phyloP scores from a whole-genome alignment of 1,140 invertebrate genomes.

The Papilio machaon region DNA sequence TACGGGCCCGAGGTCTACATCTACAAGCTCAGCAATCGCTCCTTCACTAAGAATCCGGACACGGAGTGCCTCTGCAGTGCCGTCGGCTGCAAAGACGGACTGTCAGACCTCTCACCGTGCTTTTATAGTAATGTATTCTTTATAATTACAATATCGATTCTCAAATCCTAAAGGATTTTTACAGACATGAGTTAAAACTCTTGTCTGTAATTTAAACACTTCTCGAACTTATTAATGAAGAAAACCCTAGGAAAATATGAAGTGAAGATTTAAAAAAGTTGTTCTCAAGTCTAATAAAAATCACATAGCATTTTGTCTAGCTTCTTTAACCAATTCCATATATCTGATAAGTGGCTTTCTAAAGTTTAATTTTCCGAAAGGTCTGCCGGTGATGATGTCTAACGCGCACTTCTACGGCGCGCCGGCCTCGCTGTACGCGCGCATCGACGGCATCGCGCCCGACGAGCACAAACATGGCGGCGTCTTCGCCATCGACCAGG shows the following conservation, averaged over 20 bases:
- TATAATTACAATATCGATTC: background rate
- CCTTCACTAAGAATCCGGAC: constrained; percentile 83
- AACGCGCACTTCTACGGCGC: constrained; percentile 90
- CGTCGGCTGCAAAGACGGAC: constrained; percentile 83
- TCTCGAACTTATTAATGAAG: no score
- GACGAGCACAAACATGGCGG: constrained; percentile 82
- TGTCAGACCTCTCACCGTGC: constrained; percentile 87
- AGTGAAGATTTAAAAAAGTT: no score
- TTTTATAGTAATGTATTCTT: constrained; percentile 85
- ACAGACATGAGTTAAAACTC: no score
- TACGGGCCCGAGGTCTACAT: constrained; percentile 76
- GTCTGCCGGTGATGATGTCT: constrained; percentile 87
- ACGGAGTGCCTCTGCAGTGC: constrained; percentile 84
- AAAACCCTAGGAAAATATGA: no score
- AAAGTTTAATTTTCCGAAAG: constrained; percentile 67
- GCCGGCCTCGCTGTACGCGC: constrained; percentile 84
- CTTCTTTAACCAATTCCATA: no score
- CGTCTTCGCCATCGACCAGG: constrained; percentile 61
- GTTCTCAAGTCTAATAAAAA: no score
- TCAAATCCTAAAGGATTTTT: no score
- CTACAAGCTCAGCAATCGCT: constrained; percentile 76
- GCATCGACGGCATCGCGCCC: constrained; percentile 86
- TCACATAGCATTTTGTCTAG: no score
- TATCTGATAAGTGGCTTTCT: no score
- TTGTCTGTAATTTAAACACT: no score